Base-by-base conservation (phyloP, 1,140 invertebrate genomes). In the Onthophagus taurus region DNA sequence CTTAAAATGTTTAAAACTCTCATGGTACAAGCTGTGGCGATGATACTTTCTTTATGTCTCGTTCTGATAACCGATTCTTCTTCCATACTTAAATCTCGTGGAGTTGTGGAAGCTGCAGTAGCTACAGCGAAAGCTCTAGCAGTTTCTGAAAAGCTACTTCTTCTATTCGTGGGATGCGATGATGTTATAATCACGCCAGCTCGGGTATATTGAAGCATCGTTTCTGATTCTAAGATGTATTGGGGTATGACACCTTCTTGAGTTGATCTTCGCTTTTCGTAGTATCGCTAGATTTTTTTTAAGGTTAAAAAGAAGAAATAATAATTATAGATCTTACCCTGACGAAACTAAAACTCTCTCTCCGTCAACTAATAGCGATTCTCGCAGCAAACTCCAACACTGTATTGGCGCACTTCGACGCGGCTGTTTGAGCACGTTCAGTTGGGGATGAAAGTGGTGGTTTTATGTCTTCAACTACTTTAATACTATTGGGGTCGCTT, bases 171-270 rank as follows among this genome's bases (percentile, higher is more conserved):
- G 66, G 90, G 65, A 55, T 91, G 85, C 2, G 89, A 91, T 59
- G 88, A 92, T 1, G 89, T 94, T n/a, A 95, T 89, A 8, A 94
- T 89, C 6, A 92, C 89, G 3, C 91, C 91, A 11, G 78, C 86
- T 71, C 81, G 86, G 58, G 72, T 81, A 29, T 70, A 75, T 57
- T 67, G 65, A 76, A 41, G 70, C 61, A 52, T 79, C 70, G 51
- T 75, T 72, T 50, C 80, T 77, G 51, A 77, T 73, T 36, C 68
- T 75, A 4, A n/a, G 72, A 65, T 44, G 73, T 63, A 29, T 75
- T 68, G 12, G 3, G 61, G 59, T 26, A 54, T 49, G 31, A 68
- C 66, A 4, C 52, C 56, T n/a, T 72, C 70, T 51, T 69, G 67
- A 45, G 67, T 59, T 5, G 69, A 72, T 38, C 65, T 55, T 45